Evolutionary conservation across 2,797 vertebrate species (phyloP).

Genomic region (Crossoptilon crossoptilon): DNA sequence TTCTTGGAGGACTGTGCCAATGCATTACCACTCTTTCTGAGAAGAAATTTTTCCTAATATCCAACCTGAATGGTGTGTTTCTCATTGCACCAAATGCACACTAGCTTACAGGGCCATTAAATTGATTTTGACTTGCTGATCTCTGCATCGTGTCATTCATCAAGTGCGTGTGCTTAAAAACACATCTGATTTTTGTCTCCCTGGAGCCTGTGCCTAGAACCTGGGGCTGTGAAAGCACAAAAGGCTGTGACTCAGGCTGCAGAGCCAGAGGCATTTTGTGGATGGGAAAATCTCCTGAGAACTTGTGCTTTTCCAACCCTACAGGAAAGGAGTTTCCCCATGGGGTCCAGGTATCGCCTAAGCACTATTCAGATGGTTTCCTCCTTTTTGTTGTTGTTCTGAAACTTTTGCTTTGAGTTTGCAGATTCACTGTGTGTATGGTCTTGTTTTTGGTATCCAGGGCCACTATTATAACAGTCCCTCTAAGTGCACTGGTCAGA

Average conservation of each 20-base stretch:
- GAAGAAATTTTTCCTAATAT: no score
- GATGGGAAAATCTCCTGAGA: background rate
- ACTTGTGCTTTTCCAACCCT: background rate
- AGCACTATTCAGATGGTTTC: background rate
- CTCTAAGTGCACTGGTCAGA: background rate
- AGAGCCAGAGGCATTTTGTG: accelerated
- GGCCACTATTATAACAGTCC: accelerated
- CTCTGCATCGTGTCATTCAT: background rate
- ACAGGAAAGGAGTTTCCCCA: accelerated
- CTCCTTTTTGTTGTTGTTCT: background rate
- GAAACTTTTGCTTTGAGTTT: background rate
- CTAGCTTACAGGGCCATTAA: background rate
- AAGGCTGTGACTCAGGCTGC: background rate
- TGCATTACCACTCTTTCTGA: no score
- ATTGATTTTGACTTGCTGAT: background rate
- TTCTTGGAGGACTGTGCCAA: no score
- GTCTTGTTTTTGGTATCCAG: background rate
- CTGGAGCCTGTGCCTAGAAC: background rate
- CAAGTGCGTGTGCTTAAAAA: background rate
- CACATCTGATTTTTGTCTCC: background rate
- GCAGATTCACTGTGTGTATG: background rate
- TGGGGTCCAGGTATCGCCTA: accelerated
- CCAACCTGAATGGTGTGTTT: background rate
- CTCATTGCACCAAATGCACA: accelerated
- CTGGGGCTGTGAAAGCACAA: background rate